These are phyloP conservation scores for Thalassarche chlororhynchos DNA, from an alignment of 2,113 vertebrate genomes.

Conservation along the genomic window DNA sequence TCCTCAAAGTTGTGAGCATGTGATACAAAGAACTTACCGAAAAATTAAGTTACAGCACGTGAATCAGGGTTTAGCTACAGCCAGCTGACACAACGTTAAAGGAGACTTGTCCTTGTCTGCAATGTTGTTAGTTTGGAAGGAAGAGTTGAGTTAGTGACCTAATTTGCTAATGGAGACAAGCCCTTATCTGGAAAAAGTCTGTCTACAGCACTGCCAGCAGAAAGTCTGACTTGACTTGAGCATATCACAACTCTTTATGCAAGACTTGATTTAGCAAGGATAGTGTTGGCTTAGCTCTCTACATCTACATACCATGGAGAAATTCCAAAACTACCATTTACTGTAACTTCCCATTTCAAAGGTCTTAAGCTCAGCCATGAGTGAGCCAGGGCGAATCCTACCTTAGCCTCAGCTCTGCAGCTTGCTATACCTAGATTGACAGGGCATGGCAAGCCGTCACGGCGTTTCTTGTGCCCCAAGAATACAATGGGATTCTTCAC, in stretches of 20 bases:
- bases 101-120: not conserved
- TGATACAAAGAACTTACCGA: not conserved
- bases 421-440: not conserved
- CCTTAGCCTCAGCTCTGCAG: not conserved
- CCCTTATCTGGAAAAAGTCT: constrained; percentile 51
- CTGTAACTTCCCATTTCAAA: constrained; percentile 8
- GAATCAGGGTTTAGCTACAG: not conserved
- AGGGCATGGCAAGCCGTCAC: not conserved
- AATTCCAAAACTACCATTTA: constrained; percentile 36
- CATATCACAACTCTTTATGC: constrained; percentile 40
- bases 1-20: not conserved
- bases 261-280: constrained; percentile 28
- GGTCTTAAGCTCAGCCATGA: not conserved
- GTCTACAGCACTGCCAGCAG: constrained; percentile 2
- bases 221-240: constrained; percentile 15
- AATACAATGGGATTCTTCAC: not conserved
- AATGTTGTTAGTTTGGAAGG: not conserved
- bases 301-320: not conserved
- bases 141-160: constrained; percentile 16
- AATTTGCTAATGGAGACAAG: constrained; percentile 46
- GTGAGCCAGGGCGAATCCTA: not conserved
- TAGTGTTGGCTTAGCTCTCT: not conserved
- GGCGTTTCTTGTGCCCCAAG: accelerated
- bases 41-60: not conserved
- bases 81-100: not conserved